phyloP scores from a whole-genome alignment of 2,888 invertebrate species.

The Adelognathus sp. region DNA sequence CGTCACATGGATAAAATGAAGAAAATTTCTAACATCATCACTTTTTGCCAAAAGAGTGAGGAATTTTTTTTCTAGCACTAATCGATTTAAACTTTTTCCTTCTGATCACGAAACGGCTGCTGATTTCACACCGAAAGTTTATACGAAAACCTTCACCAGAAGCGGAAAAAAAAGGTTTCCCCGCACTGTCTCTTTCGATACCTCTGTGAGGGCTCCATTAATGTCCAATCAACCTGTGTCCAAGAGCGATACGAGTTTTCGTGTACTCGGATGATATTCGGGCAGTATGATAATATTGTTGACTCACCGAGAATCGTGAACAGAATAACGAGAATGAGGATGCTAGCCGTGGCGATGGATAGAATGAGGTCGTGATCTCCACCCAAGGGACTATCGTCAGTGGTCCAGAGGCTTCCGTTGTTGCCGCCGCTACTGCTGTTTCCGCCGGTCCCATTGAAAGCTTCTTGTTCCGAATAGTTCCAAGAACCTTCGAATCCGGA shows the following conservation, averaged over 20 bases:
- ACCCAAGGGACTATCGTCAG: conserved; percentile 42
- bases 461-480: conserved; percentile 67
- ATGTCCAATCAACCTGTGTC: no score
- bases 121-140: no score
- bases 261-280: neutral
- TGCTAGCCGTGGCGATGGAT: conserved; percentile 67
- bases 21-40: no score
- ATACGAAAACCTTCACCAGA: no score
- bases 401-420: conserved; percentile 34
- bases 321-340: conserved; percentile 70
- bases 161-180: no score
- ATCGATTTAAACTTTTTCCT: no score
- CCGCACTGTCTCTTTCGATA: no score
- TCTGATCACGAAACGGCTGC: no score
- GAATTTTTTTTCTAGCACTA: no score
- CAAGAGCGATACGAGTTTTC: neutral
- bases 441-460: conserved; percentile 62
- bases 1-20: no score
- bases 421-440: conserved; percentile 27
- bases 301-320: conserved; percentile 72
- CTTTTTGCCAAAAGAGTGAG: no score
- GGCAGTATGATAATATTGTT: neutral
- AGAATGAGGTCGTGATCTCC: conserved; percentile 66
- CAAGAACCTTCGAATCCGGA: conserved; percentile 56
- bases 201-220: no score